phyloP scores from a whole-genome alignment of 2,888 invertebrate species.

The Hipparchia semele region DNA sequence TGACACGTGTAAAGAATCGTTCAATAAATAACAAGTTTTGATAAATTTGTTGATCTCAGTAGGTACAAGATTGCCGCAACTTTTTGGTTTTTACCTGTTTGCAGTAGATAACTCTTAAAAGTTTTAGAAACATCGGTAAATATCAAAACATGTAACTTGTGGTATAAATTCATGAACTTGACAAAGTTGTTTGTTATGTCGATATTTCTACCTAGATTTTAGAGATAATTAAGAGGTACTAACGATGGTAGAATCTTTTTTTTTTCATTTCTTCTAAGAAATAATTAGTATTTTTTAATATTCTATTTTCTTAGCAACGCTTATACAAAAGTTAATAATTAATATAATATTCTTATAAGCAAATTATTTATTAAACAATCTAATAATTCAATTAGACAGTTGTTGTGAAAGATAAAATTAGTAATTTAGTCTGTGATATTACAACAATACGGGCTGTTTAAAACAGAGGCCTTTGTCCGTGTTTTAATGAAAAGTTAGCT shows the following conservation, averaged over 20 bases:
- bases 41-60: constrained; percentile 11
- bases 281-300: too few relatives aligned
- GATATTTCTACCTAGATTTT: too few relatives aligned
- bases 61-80: constrained; percentile 3
- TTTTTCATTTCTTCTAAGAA: too few relatives aligned
- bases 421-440: not conserved
- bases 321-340: too few relatives aligned
- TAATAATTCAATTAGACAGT: too few relatives aligned
- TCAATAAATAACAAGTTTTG: constrained; percentile 12
- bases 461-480: not conserved
- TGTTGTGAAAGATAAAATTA: too few relatives aligned
- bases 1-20: constrained; percentile 1
- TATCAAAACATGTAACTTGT: constrained; percentile 1
- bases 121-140: not conserved
- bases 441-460: not conserved
- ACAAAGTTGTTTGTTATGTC: not conserved
- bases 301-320: too few relatives aligned
- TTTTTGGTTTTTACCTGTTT: not conserved
- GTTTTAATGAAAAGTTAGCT: constrained; percentile 5
- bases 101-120: not conserved
- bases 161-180: not conserved
- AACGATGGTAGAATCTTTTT: too few relatives aligned
- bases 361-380: too few relatives aligned
- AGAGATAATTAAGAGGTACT: too few relatives aligned
- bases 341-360: too few relatives aligned